Conservation (phyloP, 2,888 invertebrate genomes). For the Phortica okadai region DNA sequence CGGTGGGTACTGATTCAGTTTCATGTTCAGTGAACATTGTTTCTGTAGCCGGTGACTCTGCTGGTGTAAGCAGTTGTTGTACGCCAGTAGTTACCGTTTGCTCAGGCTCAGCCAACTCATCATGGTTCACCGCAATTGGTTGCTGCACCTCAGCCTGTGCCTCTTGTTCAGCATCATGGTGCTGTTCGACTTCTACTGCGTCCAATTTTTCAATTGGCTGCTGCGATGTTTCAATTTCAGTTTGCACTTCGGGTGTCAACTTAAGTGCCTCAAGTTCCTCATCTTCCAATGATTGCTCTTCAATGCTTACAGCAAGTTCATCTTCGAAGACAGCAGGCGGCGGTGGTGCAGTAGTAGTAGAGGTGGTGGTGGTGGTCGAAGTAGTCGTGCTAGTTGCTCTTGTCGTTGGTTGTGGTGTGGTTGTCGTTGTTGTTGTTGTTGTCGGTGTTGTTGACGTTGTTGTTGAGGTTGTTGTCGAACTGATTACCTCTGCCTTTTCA, state of each 20-base stretch:
- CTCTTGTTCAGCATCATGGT: slow-evolving; percentile 53
- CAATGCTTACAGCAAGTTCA: slow-evolving; percentile 54
- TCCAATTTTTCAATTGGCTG: slow-evolving; percentile 55
- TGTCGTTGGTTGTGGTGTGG: slow-evolving; percentile 42
- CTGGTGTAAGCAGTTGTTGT: slow-evolving; percentile 59
- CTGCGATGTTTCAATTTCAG: slow-evolving; percentile 26
- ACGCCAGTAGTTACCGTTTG: slow-evolving; percentile 46
- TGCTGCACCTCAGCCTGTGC: slow-evolving; percentile 5
- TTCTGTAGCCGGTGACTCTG: slow-evolving; percentile 50
- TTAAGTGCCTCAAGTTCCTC: slow-evolving; percentile 55
- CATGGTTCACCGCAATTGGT: slow-evolving; percentile 1
- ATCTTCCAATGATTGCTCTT: slow-evolving; percentile 70
- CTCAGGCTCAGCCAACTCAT: slow-evolving; percentile 10
- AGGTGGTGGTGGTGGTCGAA: slow-evolving; percentile 48
- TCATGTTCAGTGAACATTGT: slow-evolving; percentile 49
- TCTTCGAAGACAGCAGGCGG: slow-evolving; percentile 42
- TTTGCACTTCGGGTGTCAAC: slow-evolving; percentile 41
- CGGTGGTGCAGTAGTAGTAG: slow-evolving; percentile 46
- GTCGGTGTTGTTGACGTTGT: slow-evolving; percentile 50
- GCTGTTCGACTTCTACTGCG: slow-evolving; percentile 50
- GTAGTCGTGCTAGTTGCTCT: slow-evolving; percentile 48
- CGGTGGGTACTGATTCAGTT: slow-evolving; percentile 54
- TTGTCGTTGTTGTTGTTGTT: slow-evolving; percentile 50
- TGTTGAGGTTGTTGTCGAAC: slow-evolving; percentile 26
- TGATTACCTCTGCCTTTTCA: slow-evolving; percentile 15